A percentile compares a stretch with the other conserved stretches of the same genome.
Evolutionary conservation across 2,797 vertebrate genomes (phyloP).

Genomic region (Cichlasoma orientale): DNA sequence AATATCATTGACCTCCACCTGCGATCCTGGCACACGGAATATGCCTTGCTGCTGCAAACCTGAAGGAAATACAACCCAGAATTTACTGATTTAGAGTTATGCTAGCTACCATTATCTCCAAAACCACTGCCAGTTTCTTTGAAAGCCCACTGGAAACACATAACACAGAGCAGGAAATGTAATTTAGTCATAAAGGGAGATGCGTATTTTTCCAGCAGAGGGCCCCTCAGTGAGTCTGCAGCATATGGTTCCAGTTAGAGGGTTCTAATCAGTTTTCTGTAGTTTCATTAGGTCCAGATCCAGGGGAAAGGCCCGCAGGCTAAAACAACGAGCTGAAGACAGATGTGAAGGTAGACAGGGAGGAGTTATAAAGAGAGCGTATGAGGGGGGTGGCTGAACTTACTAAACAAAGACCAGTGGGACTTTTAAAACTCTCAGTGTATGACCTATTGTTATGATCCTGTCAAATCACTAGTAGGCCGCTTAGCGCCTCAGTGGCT

Average conservation of each 20-base stretch:
- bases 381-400: background rate
- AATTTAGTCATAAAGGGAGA: constrained; percentile 71
- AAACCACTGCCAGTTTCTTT: constrained; percentile 42
- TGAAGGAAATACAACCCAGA: constrained; percentile 65
- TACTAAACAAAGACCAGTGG: constrained; percentile 52
- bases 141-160: constrained; percentile 63
- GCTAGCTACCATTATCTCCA: constrained; percentile 41
- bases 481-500: constrained; percentile 31
- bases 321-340: constrained; percentile 65
- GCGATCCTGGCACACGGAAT: constrained; percentile 96
- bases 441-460: constrained; percentile 60
- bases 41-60: constrained; percentile 97
- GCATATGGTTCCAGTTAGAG: constrained; percentile 78
- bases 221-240: constrained; percentile 63
- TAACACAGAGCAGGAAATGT: constrained; percentile 72
- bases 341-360: constrained; percentile 72
- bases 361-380: constrained; percentile 34
- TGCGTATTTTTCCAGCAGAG: constrained; percentile 63
- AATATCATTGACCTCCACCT: constrained; percentile 99
- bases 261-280: constrained; percentile 78
- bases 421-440: constrained; percentile 52
- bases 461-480: constrained; percentile 51
- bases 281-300: constrained; percentile 81
- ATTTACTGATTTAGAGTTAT: constrained; percentile 19
- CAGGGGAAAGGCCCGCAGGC: constrained; percentile 67